phyloP scores from a whole-genome alignment of 1,140 invertebrate species.

The Penaeus indicus region DNA sequence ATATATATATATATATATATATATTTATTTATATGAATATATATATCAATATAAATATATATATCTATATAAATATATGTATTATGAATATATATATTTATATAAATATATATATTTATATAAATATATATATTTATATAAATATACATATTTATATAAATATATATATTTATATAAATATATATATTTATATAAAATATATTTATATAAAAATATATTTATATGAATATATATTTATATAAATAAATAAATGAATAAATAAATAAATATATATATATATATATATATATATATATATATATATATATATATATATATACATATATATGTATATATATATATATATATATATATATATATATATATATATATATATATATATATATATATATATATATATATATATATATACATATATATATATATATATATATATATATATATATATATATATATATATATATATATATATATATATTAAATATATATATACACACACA shows the following conservation, averaged over 20 bases:
- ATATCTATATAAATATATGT: not conserved
- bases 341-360: conserved; percentile 8
- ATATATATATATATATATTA: conserved; percentile 6
- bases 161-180: conserved; percentile 2
- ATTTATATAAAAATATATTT: not conserved
- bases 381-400: not conserved
- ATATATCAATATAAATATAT: not conserved
- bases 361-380: not conserved
- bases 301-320: conserved; percentile 14
- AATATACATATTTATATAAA: not conserved
- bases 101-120: not conserved
- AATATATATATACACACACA: conserved; percentile 6
- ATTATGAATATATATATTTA: too few relatives aligned
- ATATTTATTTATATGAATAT: too few relatives aligned
- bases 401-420: conserved; percentile 8
- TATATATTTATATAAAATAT: conserved; percentile 3
- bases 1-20: conserved; percentile 5
- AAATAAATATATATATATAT: not conserved
- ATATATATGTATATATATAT: conserved; percentile 9
- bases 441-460: conserved; percentile 11
- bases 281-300: conserved; percentile 5
- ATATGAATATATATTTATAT: not conserved
- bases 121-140: conserved; percentile 1
- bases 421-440: conserved; percentile 5
- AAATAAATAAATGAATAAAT: too few relatives aligned